Conservation (phyloP, 2,113 vertebrate genomes). For the Oryzias melastigma region DNA sequence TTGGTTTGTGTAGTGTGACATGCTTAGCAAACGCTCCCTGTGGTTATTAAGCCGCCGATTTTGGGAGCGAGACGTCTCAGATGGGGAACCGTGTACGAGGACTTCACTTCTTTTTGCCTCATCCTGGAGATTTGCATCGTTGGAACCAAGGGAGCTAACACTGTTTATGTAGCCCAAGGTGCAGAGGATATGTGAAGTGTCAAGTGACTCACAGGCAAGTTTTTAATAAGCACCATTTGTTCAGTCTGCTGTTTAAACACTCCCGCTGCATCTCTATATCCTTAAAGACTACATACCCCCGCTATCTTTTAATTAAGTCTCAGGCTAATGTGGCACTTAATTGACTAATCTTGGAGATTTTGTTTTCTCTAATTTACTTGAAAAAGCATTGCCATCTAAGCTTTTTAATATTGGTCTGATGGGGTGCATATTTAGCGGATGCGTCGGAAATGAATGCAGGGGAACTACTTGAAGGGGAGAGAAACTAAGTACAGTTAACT, state of each 20-base stretch:
- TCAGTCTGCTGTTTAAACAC: conserved; percentile 82
- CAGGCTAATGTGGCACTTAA: conserved; percentile 82
- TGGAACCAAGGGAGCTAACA: conserved; percentile 70
- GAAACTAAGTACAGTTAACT: conserved; percentile 63
- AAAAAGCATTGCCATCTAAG: conserved; percentile 74
- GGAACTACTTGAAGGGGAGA: conserved; percentile 42
- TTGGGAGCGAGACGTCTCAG: conserved; percentile 51
- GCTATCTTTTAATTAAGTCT: conserved; percentile 84
- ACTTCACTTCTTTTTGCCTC: conserved; percentile 49
- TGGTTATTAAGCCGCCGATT: conserved; percentile 54
- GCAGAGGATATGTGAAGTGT: conserved; percentile 74
- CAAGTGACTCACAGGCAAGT: conserved; percentile 79
- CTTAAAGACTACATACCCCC: conserved; percentile 72
- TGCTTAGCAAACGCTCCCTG: conserved; percentile 26
- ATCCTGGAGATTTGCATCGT: conserved; percentile 72
- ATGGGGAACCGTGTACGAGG: conserved; percentile 49
- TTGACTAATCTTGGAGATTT: conserved; percentile 83
- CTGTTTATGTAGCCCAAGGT: conserved; percentile 79
- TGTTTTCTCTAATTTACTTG: conserved; percentile 84
- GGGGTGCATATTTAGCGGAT: conserved; percentile 59
- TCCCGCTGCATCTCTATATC: conserved; percentile 65
- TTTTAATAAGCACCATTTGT: conserved; percentile 83
- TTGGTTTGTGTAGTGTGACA: conserved; percentile 8
- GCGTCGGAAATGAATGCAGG: conserved; percentile 54
- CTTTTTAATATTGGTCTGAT: conserved; percentile 72